Evolutionary conservation across 2,113 vertebrate species (phyloP).

Genomic region (Saguinus imperator): DNA sequence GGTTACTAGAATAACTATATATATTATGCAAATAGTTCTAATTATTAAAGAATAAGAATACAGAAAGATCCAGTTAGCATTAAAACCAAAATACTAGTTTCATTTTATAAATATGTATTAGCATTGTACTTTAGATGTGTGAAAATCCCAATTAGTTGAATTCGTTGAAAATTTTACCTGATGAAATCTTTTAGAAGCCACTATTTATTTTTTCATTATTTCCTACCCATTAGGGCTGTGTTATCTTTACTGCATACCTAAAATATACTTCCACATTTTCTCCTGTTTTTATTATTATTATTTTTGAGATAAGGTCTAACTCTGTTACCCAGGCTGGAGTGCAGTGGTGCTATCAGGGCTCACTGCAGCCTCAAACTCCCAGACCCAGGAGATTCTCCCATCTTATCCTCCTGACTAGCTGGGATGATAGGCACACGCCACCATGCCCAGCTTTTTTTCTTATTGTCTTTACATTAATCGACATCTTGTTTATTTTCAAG

Average conservation of each 20-base stretch:
- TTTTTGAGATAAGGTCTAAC: not conserved
- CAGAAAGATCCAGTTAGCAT: not conserved
- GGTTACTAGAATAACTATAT: not conserved
- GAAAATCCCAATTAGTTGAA: slow-evolving; percentile 26
- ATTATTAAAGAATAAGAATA: slow-evolving; percentile 1
- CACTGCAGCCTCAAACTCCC: not conserved
- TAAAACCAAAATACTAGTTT: not conserved
- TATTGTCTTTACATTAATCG: not conserved
- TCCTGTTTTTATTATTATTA: not conserved
- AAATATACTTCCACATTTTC: not conserved
- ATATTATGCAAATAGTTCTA: not conserved
- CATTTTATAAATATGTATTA: not conserved
- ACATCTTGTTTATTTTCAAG: slow-evolving; percentile 15
- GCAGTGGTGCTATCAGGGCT: not conserved
- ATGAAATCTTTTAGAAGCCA: not conserved
- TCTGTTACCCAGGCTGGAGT: not conserved
- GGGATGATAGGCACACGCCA: not conserved
- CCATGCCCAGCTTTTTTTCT: not conserved
- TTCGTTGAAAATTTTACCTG: slow-evolving; percentile 42
- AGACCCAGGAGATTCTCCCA: not conserved
- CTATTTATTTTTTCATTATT: not conserved
- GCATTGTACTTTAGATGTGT: not conserved
- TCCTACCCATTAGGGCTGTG: not conserved
- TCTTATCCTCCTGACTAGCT: not conserved
- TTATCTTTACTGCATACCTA: not conserved